Evolutionary conservation across 2,797 vertebrate genomes (phyloP), one percentile per base, ranked within the genome.

Genomic region (Leptodon cayanensis): DNA sequence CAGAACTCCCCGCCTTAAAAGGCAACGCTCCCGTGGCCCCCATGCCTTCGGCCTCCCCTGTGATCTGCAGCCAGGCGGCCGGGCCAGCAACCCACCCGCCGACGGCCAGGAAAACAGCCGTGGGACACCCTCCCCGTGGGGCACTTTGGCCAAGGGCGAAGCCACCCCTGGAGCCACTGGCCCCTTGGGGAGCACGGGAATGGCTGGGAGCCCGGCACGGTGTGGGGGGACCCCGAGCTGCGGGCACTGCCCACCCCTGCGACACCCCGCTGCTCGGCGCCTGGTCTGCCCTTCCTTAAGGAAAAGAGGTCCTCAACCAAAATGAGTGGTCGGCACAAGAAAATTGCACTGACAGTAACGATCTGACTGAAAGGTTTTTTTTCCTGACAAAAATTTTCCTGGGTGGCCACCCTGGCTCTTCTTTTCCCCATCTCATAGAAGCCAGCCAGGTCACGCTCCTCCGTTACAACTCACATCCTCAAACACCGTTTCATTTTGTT

Each of bases 131-230:
- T 10, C 37, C 39, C 39, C 6, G 3, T 2, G n/a, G 50, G 7
- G 0, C 2, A 5, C 19, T 29, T 13, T 4, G 2, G 17, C n/a
- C 17, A 0, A 19, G 57, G 77, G 42, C 14, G 8, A 40, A 73
- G 65, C 13, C 59, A 25, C 22, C 21, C 47, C 42, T 2, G 5
- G 62, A 59, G 35, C 49, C 13, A 2, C 18, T 5, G 1, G 35
- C 8, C 16, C 42, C 31, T 22, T 0, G 5, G 49, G 40, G 33
- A 28, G 11, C 6, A 0, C 2, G 2, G 65, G 58, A 50, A 20
- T 1, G 3, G 20, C 28, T 1, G 0, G n/a, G 72, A 69, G 10
- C 17, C 10, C 6, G 0, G 1, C 29, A 16, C 0, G 0, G 13
- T 6, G 4, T 9, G 4, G 14, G 10, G 62, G 62, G n/a, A 21